Evolutionary conservation across 2,797 vertebrate species (phyloP), one percentile per base, ranked within the genome.

Genomic region (Sebastes dallii): DNA sequence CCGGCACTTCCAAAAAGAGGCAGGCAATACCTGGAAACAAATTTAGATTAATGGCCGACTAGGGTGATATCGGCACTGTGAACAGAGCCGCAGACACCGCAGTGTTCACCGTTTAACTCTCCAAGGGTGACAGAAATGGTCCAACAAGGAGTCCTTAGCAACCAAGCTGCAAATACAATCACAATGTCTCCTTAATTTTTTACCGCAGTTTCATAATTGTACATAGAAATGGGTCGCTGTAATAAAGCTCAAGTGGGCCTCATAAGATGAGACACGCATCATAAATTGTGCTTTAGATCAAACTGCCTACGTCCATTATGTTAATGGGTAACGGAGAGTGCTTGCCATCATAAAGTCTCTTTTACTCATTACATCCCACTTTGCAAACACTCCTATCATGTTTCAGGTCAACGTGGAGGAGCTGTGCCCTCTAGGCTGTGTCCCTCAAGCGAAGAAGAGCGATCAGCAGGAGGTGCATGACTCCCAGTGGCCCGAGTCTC

Each of bases 371-470:
- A 66, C 11, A 22, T 83, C 27, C 56, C 34, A 69, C 39, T 86
- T 87, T 77, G 14, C n/a, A 82, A 87, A 83, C 60, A 30, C 64
- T 84, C 3, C 59, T 86, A 2, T 86, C 54, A 24, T 85, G 46
- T 88, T 91, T 79, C 84, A 96, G 95, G 84, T 89, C 75, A 61
- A 2, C 29, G 71, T 69, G 62, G 84, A 91, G 75, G 76, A 91
- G 77, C 24, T 46, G 66, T 59, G 36, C 16, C 81, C 76, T 78
- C 65, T 27, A 52, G 65, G 77, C 76, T 29, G 55, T 56, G 54
- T 59, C 66, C 61, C 80, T 76, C 55, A 71, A 62, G 69, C 2
- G 27, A 78, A 73, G 14, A 36, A 24, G 22, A 70, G 42, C 8
- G 65, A 77, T 68, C 87, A 80, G 34, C 74, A 32, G 58, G 72